Base-by-base conservation (phyloP, 2,888 invertebrate genomes). In the Julus scanicus region DNA sequence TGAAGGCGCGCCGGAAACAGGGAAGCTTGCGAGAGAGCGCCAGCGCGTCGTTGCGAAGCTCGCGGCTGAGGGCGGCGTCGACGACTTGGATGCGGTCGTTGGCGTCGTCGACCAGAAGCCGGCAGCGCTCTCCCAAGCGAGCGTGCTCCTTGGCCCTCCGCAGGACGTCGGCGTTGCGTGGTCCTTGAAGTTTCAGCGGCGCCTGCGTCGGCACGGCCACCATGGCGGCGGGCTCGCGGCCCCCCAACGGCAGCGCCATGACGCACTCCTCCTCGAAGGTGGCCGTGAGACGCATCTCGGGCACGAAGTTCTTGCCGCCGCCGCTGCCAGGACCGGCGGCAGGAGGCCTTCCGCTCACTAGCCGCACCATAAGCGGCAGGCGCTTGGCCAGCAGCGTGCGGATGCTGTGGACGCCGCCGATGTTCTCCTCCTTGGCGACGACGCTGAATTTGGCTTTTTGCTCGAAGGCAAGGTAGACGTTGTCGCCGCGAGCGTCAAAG, bases 351-450 rank as follows among this genome's bases (percentile, higher is more conserved):
- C 98, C 98, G 91, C 97, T 97, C 5, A 98, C 97, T 91, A 98
- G 94, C 91, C 98, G 94, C 20, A 98, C 98, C 90, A 97, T 97
- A 90, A 98, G 94, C 48, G 98, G 98, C 93, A 98, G 94, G 90
- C 98, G 94, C 92, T 98, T 98, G 90, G 96, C 95, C 88, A 98
- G 93, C 90, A 98, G 93, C 91, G 97, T 97, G 91, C 96, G 95
- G 20, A 97, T 97, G 90, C 96, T 96, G 92, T 98, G 98, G 29
- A 98, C 98, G 39, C 98, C 98, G 91, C 97, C 97, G 90, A 98
- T 97, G 93, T 97, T 97, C 91, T 97, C 97, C 92, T 97, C 97
- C 91, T 97, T 95, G 89, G 98, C 98, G 88, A 98, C 94, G 86
- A 97, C 97, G 91, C 97, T 98, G 93, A 98, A 98, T 91, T 96